Conservation (phyloP, 2,888 invertebrate genomes). For the Pyrocoelia pectoralis region DNA sequence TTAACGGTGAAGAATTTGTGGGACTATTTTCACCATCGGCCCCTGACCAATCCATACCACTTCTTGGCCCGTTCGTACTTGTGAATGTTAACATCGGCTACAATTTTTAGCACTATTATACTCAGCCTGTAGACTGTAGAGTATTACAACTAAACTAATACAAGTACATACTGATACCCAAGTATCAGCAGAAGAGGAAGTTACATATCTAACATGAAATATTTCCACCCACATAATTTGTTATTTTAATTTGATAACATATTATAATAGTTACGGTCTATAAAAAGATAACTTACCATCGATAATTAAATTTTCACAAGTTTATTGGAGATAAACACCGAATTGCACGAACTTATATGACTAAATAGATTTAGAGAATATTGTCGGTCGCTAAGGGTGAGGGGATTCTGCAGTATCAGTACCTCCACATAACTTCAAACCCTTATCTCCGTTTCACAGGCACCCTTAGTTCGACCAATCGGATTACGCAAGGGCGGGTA, state of each 20-base stretch:
- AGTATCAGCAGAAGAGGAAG: constrained; percentile 19
- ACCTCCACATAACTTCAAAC: constrained; percentile 28
- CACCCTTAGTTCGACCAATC: constrained; percentile 40
- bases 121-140: no score
- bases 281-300: constrained; percentile 14
- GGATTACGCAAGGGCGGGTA: constrained; percentile 36
- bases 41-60: constrained; percentile 50
- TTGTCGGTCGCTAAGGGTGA: constrained; percentile 11
- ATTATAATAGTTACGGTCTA: background rate
- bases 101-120: background rate
- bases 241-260: background rate
- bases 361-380: constrained; percentile 2
- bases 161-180: background rate
- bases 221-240: constrained; percentile 10
- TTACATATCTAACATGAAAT: constrained; percentile 7
- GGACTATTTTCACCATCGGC: constrained; percentile 57
- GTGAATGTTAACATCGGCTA: constrained; percentile 33
- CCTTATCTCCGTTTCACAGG: constrained; percentile 41
- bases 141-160: background rate
- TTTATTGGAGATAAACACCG: background rate
- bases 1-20: constrained; percentile 52
- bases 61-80: constrained; percentile 17
- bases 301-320: constrained; percentile 3
- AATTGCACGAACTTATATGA: background rate
- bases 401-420: constrained; percentile 36